Base-by-base conservation (phyloP, 2,113 vertebrate genomes). In the Apteryx mantelli region DNA sequence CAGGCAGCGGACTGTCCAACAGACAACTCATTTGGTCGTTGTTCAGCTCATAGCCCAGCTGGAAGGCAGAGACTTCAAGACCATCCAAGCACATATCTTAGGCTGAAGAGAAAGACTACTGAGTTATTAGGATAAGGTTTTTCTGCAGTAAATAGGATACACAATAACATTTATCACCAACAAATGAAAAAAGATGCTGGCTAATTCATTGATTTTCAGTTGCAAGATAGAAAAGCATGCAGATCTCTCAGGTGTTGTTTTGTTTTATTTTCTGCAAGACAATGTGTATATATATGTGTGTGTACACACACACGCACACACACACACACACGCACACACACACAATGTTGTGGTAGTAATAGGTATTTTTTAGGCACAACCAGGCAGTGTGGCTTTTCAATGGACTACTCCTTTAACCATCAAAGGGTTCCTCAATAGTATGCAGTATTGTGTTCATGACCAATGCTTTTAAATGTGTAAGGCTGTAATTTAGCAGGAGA, bases 321-420 rank as follows among this genome's bases (percentile, higher is more conserved):
- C 55, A 30, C 55, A 58, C 28, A 30, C 26, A 56, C 55, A 56
- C 55, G 9, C 28, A 32, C 55, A 17, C 28, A 32, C 16, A 32
- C 65, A 40, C 1, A 66, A 1, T 25, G 2, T 63, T 40, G 38
- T 24, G 12, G 25, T 21, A 66, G 28, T 40, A 48, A 30, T n/a
- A 60, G 82, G 38, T 95, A 74, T 95, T 96, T 95, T 97, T 93
- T 64, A 94, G 88, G 87, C 25, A 36, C 2, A 91, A 36, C 21
- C 89, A 53, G 26, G 21, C 77, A 83, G 42, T 91, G 36, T 24
- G 26, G 26, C 32, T 88, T 82, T 85, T 74, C 15, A 88, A 40
- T 26, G 25, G 36, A 52, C 44, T 73, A 9, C 61, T 84, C 32
- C 28, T 75, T 88, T 91, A 18, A 86, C 6, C n/a, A 75, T 83